Evolutionary conservation across 2,113 vertebrate species (phyloP), one percentile per base, ranked within the genome.

Genomic region (Barbus barbus): DNA sequence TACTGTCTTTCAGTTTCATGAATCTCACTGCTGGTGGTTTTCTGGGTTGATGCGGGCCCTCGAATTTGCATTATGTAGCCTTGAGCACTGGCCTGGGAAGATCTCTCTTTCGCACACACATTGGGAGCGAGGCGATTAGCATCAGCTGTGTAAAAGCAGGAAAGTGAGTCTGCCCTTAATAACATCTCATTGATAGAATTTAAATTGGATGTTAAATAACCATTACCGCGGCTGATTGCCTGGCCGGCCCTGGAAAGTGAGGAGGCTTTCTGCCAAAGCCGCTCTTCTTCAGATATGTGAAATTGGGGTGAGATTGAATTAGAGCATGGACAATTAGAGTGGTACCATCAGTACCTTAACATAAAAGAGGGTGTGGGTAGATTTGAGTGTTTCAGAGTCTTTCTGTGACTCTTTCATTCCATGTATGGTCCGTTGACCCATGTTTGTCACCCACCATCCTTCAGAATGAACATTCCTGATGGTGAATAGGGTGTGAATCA

Each of bases 141-240:
- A 94, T 93, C 88, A 77, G 88, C 87, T 83, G 88, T 89, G 81
- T 91, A 90, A 87, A 92, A 91, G 88, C 74, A 85, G 91, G 87
- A 91, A 91, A 92, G 91, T 91, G 91, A 93, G 90, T 87, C 79
- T 77, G 83, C 83, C 89, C 65, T 80, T 89, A 89, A 90, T 90
- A 89, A 88, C 83, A 77, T 88, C 84, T 91, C 89, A 88, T 89
- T 89, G 89, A 93, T 94, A 93, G 91, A 94, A 94, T 93, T 93
- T 93, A 93, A 94, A 94, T 95, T 94, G 93, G 93, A 94, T 94
- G 94, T 95, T 95, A 94, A 95, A 94, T 93, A 95, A 94, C 91
- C 93, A 94, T 94, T 93, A 93, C 94, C 92, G 77, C 53, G 58
- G 85, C 88, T 93, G 92, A 93, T 93, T 94, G 93, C 92, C 90